A percentile compares a stretch with the other conserved stretches of the same genome.
phyloP scores from a whole-genome alignment of 2,888 invertebrate genomes.

The Ornithoptera alexandrae region DNA sequence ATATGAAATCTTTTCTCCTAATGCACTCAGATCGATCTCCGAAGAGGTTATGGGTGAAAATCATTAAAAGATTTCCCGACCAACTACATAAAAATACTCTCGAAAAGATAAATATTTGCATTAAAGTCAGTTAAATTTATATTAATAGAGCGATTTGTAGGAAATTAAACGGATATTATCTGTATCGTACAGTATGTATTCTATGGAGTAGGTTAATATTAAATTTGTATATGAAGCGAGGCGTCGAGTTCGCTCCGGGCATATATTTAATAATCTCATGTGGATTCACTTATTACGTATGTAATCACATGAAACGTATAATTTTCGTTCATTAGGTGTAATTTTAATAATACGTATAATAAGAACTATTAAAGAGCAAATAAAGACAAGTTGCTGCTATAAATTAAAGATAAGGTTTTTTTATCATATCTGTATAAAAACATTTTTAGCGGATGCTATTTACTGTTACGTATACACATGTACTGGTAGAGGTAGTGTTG shows the following conservation, averaged over 20 bases:
- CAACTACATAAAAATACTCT: too few species aligned
- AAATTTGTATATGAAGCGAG: background rate
- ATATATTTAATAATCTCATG: conserved; percentile 1
- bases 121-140: background rate
- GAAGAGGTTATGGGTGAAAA: too few species aligned
- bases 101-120: too few species aligned
- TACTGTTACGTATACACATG: too few species aligned
- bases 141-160: background rate
- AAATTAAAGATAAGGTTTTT: too few species aligned
- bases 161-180: conserved; percentile 1
- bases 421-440: too few species aligned
- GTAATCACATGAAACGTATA: background rate
- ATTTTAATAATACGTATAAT: background rate
- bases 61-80: too few species aligned
- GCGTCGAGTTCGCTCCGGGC: background rate
- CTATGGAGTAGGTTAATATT: background rate
- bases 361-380: background rate
- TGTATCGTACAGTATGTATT: background rate
- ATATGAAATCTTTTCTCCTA: too few species aligned
- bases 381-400: background rate
- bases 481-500: too few species aligned
- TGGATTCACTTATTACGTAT: background rate
- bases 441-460: too few species aligned
- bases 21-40: too few species aligned
- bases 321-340: background rate